phyloP scores from a whole-genome alignment of 2,113 vertebrate genomes.

The Urocynchramus pylzowi region DNA sequence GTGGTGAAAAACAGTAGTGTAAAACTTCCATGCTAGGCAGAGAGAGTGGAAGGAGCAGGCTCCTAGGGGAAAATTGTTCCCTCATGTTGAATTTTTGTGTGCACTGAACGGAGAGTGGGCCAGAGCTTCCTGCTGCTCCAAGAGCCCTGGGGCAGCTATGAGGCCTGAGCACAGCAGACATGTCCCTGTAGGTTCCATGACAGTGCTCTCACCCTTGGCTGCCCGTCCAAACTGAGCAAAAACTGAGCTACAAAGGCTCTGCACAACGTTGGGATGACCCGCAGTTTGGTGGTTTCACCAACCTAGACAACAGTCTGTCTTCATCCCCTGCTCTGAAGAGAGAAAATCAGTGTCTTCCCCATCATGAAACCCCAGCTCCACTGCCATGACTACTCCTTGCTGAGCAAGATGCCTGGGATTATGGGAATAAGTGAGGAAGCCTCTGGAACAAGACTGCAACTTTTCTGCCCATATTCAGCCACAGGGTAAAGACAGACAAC shows the following conservation, averaged over 20 bases:
- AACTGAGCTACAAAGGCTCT: background rate
- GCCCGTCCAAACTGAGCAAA: background rate
- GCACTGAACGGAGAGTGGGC: background rate
- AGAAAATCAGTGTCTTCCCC: no score
- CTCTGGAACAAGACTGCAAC: background rate
- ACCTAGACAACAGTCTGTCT: background rate
- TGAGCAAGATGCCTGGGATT: background rate
- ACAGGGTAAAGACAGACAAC: background rate
- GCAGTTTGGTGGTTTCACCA: background rate
- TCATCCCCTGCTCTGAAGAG: background rate
- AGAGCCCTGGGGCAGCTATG: background rate
- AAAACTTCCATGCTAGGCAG: background rate
- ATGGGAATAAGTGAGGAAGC: background rate
- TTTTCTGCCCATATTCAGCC: background rate
- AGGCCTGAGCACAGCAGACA: background rate
- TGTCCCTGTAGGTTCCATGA: background rate
- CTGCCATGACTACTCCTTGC: background rate
- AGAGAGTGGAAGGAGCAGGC: background rate
- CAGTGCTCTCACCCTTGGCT: background rate
- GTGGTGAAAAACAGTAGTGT: background rate
- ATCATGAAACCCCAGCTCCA: background rate
- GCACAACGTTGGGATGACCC: background rate
- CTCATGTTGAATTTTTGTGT: background rate
- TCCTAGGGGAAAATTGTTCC: background rate
- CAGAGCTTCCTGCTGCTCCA: background rate